A percentile compares a stretch with the other conserved stretches of the same genome.
These are phyloP conservation scores for Himalopsyche phryganea DNA, from an alignment of 1,140 invertebrate species.

Conservation along the genomic window DNA sequence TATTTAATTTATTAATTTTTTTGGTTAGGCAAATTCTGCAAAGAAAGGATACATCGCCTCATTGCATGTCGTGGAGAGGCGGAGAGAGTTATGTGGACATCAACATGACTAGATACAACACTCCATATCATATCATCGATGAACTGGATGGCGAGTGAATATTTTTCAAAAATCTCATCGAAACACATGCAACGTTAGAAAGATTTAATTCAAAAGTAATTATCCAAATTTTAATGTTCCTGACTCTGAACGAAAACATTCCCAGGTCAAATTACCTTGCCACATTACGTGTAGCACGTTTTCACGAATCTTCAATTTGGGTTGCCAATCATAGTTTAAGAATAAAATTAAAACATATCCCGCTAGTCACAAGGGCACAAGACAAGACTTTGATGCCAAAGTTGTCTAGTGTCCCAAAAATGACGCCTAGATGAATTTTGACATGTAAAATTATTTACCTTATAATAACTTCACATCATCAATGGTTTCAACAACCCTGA, in stretches of 20 bases:
- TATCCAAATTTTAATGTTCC: not conserved
- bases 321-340: no score
- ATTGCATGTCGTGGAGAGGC: not conserved
- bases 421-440: no score
- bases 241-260: not conserved
- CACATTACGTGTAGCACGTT: not conserved
- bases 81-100: slow-evolving; percentile 12
- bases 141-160: not conserved
- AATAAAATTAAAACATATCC: no score
- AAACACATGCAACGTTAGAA: not conserved
- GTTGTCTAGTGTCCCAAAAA: no score
- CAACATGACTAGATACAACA: slow-evolving; percentile 6
- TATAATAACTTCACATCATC: no score
- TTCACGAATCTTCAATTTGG: not conserved
- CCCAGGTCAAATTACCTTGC: not conserved
- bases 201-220: not conserved
- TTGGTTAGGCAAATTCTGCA: slow-evolving; percentile 3
- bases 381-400: no score
- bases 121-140: slow-evolving; percentile 1
- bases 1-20: no score
- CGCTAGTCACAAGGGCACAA: no score
- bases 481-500: no score
- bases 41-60: slow-evolving; percentile 15
- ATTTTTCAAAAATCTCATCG: not conserved
- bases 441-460: no score